phyloP scores from a whole-genome alignment of 2,888 invertebrate genomes.

The Drosophila infuscata region DNA sequence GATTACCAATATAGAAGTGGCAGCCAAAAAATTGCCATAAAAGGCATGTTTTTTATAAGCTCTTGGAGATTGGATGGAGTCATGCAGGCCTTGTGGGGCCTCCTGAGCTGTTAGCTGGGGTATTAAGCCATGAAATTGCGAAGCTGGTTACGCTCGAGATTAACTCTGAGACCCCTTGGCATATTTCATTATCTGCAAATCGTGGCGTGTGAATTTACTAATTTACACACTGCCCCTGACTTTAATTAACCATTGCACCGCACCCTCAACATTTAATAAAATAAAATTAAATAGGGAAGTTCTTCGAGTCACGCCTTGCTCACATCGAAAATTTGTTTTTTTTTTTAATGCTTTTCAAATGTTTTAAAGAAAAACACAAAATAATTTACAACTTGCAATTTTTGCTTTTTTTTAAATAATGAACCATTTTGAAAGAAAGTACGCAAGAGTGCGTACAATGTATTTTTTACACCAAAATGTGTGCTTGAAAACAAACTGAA shows the following conservation, averaged over 20 bases:
- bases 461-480: too few relatives aligned
- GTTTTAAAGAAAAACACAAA: not conserved
- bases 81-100: not conserved
- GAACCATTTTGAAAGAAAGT: too few relatives aligned
- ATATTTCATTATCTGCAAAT: conserved; percentile 20
- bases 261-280: not conserved
- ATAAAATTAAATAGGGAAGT: not conserved
- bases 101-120: not conserved
- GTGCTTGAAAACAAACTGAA: too few relatives aligned
- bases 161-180: conserved; percentile 20
- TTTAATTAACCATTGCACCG: conserved; percentile 57
- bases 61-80: conserved; percentile 4
- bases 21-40: conserved; percentile 37
- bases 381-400: not conserved
- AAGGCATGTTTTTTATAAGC: conserved; percentile 50
- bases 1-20: not conserved
- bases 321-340: not conserved
- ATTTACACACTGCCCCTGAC: conserved; percentile 25
- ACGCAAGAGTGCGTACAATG: too few relatives aligned
- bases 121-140: conserved; percentile 17
- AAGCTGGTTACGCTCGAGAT: conserved; percentile 48
- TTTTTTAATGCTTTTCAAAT: not conserved
- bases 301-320: not conserved
- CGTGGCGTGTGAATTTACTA: conserved; percentile 32
- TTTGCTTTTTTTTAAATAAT: not conserved